phyloP scores from a whole-genome alignment of 2,113 vertebrate genomes.

The Isichthys henryi region DNA sequence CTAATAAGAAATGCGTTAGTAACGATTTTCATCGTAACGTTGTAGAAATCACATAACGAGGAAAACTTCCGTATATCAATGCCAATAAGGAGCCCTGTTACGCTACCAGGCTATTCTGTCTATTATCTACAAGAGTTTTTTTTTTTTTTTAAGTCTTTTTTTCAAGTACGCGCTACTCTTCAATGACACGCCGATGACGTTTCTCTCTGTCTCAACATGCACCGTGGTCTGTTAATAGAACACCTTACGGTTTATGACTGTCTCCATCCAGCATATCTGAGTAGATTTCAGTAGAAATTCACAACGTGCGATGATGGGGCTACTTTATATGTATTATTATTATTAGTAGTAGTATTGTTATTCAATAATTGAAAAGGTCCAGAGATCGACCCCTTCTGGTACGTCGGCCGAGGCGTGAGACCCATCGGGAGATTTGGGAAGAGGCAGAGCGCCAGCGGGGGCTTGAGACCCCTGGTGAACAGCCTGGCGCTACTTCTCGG shows the following conservation, averaged over 20 bases:
- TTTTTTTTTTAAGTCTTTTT: not conserved
- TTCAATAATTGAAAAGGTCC: conserved; percentile 61
- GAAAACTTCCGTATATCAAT: not conserved
- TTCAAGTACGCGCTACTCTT: not conserved
- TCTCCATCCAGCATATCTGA: not conserved
- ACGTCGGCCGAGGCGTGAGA: conserved; percentile 76
- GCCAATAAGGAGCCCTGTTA: not conserved
- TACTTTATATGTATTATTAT: not conserved
- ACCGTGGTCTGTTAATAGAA: not conserved
- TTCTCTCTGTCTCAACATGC: not conserved
- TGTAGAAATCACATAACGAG: not conserved
- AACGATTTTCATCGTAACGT: not conserved
- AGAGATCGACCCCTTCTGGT: conserved; percentile 85
- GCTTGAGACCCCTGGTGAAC: conserved; percentile 48
- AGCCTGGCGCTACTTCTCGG: conserved; percentile 59
- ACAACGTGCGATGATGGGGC: not conserved
- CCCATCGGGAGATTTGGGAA: conserved; percentile 85
- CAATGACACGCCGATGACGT: not conserved
- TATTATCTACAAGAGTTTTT: not conserved
- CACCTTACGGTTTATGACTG: not conserved
- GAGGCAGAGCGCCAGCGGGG: conserved; percentile 55
- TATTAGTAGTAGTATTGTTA: not conserved
- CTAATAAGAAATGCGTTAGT: not conserved
- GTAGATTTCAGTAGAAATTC: not conserved
- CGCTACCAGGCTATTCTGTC: not conserved